Base-by-base conservation (phyloP, 2,797 vertebrate species). In the Acanthornis magna region DNA sequence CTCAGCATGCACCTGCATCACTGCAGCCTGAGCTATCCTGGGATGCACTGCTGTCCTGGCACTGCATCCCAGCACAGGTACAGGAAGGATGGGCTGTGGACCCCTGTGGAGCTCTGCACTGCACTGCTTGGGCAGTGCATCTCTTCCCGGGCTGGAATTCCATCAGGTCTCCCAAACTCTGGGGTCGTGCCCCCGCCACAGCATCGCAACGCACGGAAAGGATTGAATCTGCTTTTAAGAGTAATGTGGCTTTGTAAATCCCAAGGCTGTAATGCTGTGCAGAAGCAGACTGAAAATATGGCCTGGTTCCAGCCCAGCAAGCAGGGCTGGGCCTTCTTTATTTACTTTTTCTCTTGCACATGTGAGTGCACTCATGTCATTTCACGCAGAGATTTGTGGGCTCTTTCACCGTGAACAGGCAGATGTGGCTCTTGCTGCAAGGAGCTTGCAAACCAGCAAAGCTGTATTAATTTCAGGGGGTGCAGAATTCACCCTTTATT, bases 1-100 rank as follows among this genome's bases (percentile, higher is more conserved):
- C 6, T 5, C 9, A 34, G 40, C 0, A 0, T 18, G 51, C 5
- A 14, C 48, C 14, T 48, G 7, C 53, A 3, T 4, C 0, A 0
- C 75, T 40, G 72, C 62, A 90, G 75, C 54, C 72, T 25, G 54
- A 21, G 68, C 63, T 25, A 2, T 16, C 15, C 89, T 17, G 73
- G 68, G 72, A 30, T 42, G 43, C 5, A 1, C 0, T 38, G n/a
- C 58, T 61, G 70, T 12, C 75, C 54, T 50, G 36, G 54, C 1
- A 6, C 45, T 16, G n/a, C 20, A 68, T 30, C 79, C 75, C 62
- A 60, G 88, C 14, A 5, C 26, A 21, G 7, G n/a, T 0, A 6
- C 9, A 51, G 86, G 32, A 26, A 57, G 42, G 63, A 30, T 16
- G 57, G 50, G 48, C 58, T 3, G 0, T 42, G 40, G n/a, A 21